phyloP scores from a whole-genome alignment of 2,888 invertebrate species.

The Cantharis nigra region DNA sequence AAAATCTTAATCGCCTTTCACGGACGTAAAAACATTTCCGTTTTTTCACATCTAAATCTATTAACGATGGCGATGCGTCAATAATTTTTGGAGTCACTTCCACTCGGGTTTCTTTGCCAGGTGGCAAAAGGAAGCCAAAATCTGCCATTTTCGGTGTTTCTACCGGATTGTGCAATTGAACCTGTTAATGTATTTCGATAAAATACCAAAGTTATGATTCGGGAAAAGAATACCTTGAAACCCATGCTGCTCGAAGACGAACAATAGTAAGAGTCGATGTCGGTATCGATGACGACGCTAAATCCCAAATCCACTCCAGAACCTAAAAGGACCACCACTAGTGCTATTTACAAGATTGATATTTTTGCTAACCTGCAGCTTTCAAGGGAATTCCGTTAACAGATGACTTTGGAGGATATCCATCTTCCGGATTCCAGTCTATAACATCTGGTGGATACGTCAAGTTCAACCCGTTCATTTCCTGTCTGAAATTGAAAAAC shows the following conservation, averaged over 20 bases:
- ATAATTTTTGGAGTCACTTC: slow-evolving; percentile 70
- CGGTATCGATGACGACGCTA: slow-evolving; percentile 73
- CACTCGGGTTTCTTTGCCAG: slow-evolving; percentile 74
- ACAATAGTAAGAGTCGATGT: slow-evolving; percentile 76
- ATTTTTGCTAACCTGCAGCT: slow-evolving; percentile 51
- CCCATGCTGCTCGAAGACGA: slow-evolving; percentile 75
- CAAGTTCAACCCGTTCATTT: slow-evolving; percentile 64
- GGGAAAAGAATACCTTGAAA: slow-evolving; percentile 62
- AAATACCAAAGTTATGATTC: neutral
- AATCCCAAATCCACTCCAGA: slow-evolving; percentile 76
- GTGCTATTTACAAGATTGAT: neutral
- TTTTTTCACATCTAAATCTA: slow-evolving; percentile 63
- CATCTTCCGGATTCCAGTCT: slow-evolving; percentile 79
- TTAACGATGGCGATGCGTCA: slow-evolving; percentile 64
- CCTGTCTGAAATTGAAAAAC: slow-evolving; percentile 46
- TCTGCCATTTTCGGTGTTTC: slow-evolving; percentile 81
- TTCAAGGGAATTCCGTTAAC: slow-evolving; percentile 40
- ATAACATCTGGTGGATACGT: slow-evolving; percentile 61
- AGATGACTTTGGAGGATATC: slow-evolving; percentile 55
- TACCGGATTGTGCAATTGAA: slow-evolving; percentile 78
- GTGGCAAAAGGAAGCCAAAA: slow-evolving; percentile 71
- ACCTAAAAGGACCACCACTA: slow-evolving; percentile 56
- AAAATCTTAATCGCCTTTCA: slow-evolving; percentile 73
- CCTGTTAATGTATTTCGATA: slow-evolving; percentile 55
- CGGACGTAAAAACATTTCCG: slow-evolving; percentile 75